A percentile compares a stretch with the other conserved stretches of the same genome.
Evolutionary conservation across 1,140 invertebrate species (phyloP).

Genomic region (Bombus breviceps): DNA sequence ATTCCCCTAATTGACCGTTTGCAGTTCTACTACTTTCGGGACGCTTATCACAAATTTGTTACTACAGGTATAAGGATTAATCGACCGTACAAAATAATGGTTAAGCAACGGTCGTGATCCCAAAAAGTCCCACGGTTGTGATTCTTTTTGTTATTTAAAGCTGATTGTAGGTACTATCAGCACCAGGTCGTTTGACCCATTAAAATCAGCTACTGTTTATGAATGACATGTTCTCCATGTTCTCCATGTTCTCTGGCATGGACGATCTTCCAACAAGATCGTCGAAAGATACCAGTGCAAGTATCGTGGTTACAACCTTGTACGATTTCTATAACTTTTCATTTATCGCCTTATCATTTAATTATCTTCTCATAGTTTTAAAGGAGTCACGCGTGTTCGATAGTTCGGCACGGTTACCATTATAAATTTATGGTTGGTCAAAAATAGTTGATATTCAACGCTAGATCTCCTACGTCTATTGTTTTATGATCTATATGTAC

Average conservation of each 20-base stretch:
- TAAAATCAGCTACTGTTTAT: background rate
- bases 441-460: background rate
- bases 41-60: too few relatives aligned
- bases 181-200: background rate
- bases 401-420: background rate
- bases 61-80: background rate
- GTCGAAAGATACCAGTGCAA: fast-evolving
- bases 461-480: background rate
- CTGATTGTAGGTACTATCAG: too few relatives aligned
- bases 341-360: background rate
- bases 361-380: background rate
- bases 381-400: fast-evolving
- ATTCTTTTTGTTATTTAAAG: background rate
- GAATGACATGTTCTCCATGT: fast-evolving
- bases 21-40: too few relatives aligned
- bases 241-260: fast-evolving
- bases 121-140: fast-evolving
- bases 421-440: background rate
- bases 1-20: fast-evolving
- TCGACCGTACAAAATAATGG: background rate
- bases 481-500: background rate
- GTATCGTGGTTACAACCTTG: fast-evolving
- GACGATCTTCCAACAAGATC: fast-evolving
- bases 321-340: background rate
- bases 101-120: background rate